Evolutionary conservation across 2,797 vertebrate genomes (phyloP), one percentile per base, ranked within the genome.

Genomic region (Brachyrhaphis roseni): DNA sequence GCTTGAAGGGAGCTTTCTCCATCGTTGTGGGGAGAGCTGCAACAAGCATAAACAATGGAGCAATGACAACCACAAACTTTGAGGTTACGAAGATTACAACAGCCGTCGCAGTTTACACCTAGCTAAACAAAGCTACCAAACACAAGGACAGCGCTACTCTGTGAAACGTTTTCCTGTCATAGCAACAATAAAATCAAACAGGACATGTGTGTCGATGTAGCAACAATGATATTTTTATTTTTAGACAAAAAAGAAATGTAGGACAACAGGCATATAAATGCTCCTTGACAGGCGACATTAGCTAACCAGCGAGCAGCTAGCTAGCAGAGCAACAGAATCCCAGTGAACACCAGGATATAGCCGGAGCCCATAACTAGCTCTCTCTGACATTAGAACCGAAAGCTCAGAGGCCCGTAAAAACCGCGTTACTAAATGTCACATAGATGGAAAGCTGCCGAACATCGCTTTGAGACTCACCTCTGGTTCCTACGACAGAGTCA

Each of bases 1-100:
- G 94, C 79, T 92, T 94, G 90, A 95, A 95, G 11, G 95, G 94
- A 88, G 95, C 94, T 85, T 93, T 94, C 90, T 95, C 95, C 95
- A 96, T 96, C 20, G 74, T 88, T 83, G 47, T 41, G 7, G 55
- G 64, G 10, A 57, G 73, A 81, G 53, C 86, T 91, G 81, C 12
- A 82, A 43, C 64, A 20, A 51, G 70, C 11, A 7, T 73, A 64
- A 47, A 78, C 34, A 18, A 28, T 43, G 5, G 7, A 78, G 18
- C 11, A 49, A 62, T 36, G 72, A 23, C 49, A 3, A 0, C 18
- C 8, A 46, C 7, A 75, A 76, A 43, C 41, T 68, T 34, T 36
- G 10, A 23, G 18, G 16, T 36, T n/a, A 71, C 3, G 34, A 45
- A 23, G 12, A 53, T 53, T 53, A 26, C 20, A 51, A 15, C 3